A percentile compares a stretch with the other conserved stretches of the same genome.
Conservation (phyloP, 2,888 invertebrate species). For the Acanthoscelides obtectus region DNA sequence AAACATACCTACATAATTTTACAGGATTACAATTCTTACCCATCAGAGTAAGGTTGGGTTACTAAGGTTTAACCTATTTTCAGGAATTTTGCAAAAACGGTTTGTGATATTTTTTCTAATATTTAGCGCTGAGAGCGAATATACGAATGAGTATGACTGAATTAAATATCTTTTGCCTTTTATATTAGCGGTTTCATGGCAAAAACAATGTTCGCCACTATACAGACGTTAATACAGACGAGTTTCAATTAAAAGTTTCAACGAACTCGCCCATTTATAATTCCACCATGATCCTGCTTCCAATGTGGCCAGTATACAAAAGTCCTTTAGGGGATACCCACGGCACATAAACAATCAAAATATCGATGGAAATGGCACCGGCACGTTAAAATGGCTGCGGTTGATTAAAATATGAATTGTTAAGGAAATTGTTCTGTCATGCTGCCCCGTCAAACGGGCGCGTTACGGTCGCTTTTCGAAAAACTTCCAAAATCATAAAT, state of each 20-base stretch:
- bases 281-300: neutral
- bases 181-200: neutral
- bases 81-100: neutral
- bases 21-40: too few species aligned
- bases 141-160: neutral
- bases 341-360: neutral
- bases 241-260: neutral
- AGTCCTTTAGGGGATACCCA: neutral
- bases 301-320: neutral
- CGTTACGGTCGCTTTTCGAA: neutral
- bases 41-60: too few species aligned
- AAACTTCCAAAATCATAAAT: neutral
- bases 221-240: neutral
- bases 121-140: neutral
- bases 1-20: too few species aligned
- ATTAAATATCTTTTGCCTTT: too few species aligned
- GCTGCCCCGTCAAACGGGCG: neutral
- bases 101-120: neutral
- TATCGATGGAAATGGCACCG: neutral
- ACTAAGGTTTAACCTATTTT: too few species aligned
- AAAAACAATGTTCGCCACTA: neutral
- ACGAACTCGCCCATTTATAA: neutral
- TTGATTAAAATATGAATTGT: neutral
- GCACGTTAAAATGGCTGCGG: neutral
- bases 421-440: conserved; percentile 6